Base-by-base conservation (phyloP, 2,888 invertebrate genomes). In the Apomyelois bistriatella region DNA sequence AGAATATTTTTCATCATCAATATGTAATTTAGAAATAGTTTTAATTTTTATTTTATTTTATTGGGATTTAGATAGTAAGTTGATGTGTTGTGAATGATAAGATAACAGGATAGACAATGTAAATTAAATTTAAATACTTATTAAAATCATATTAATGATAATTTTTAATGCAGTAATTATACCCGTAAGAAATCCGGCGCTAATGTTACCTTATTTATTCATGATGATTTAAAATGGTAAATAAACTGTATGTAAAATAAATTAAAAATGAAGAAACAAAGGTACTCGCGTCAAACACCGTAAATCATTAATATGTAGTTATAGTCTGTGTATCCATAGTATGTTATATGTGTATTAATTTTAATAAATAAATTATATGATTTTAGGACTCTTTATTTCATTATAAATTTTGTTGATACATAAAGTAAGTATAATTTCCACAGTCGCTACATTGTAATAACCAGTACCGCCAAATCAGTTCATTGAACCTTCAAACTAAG, bases 191-290 rank as follows among this genome's bases (percentile, higher is more conserved):
- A 49, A 40, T 32, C 40, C 40, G 85, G 89, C 89, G 89, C 89
- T 89, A 87, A 88, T 90, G 89, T 88, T 89, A 90, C 89, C 89
- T 90, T 84, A 79, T 72, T 63, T 70, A 74, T 72, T 70, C 68
- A 66, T 68, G 64, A 66, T 68, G 64, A 57, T 60, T 56, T 52
- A n/a, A 22, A 15, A 30, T 51, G 6, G 3, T 22, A 6, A 9
- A 32, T 32, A 32, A 38, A 38, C 15, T 15, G 38, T 38, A 38
- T 15, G 13, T 38, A 16, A 40, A 36, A 37, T 37, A 48, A 1
- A 38, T 38, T 28, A 52, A 15, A 52, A 57, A 58, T 58, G 61
- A 57, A 53, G 37, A 46, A 53, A 60, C n/a, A n/a, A 61, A 59
- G 56, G 55, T 55, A 58, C 55, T 56, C 57, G 58, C 60, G 57